Evolutionary conservation across 2,113 vertebrate species (phyloP), one percentile per base, ranked within the genome.

Genomic region (Sander vitreus): DNA sequence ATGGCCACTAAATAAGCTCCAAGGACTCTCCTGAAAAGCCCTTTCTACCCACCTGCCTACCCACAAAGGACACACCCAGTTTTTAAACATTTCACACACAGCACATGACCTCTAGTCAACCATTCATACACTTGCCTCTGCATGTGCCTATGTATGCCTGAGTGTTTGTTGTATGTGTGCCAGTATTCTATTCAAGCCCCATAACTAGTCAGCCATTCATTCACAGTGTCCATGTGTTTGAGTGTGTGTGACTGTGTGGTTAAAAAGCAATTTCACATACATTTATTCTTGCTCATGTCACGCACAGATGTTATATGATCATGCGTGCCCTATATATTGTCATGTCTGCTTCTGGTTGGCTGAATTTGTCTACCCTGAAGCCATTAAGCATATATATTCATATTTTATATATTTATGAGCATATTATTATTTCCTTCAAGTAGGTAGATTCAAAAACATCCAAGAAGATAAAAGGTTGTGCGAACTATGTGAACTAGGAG

Each of bases 51-150:
- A 59, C 82, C 72, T 66, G 43, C 57, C 55, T 62, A 27, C 51
- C 75, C 75, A 90, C 60, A 85, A 87, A 90, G 59, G 65, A 71
- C 45, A 84, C 88, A 73, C 89, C 89, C 82, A 64, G 13, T 83
- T 81, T 80, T 76, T 79, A 71, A 85, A 91, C 80, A 77, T 66
- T 84, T 84, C 80, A 70, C 82, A 64, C 70, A 72, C 74, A 53
- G 3, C 71, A 78, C 59, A 66, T 76, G 84, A 85, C 87, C 86
- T 82, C 75, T 50, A 67, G 64, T 86, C 70, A 81, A 73, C 84
- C 75, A 80, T 84, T 85, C 76, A 33, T 25, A 13, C 57, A 45
- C 67, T 30, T 33, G 76, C 47, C 50, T 77, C 80, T 81, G 23
- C 71, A 54, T 87, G 81, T 71, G 62, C 68, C 51, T 74, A 60